phyloP scores from a whole-genome alignment of 2,113 vertebrate genomes.

The Halichoerus grypus region DNA sequence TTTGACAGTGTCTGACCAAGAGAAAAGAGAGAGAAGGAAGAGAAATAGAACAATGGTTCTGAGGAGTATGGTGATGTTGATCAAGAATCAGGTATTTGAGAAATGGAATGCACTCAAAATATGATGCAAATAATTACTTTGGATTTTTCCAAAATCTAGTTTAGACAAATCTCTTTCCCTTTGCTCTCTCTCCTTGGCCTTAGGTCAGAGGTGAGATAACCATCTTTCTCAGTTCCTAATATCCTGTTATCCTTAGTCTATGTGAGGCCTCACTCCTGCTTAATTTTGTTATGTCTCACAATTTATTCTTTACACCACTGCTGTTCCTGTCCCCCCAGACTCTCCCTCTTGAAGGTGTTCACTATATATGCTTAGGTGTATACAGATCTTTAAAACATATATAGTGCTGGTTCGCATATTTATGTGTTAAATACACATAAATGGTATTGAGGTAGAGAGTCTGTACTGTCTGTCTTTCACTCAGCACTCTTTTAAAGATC shows the following conservation, averaged over 20 bases:
- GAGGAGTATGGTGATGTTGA: background rate
- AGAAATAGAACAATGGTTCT: background rate
- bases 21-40: background rate
- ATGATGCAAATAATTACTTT: background rate
- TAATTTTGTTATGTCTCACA: background rate
- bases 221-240: background rate
- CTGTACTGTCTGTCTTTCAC: background rate
- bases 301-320: background rate
- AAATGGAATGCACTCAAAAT: slow-evolving; percentile 27
- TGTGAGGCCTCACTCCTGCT: background rate
- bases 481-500: background rate
- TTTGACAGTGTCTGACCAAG: background rate
- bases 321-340: background rate
- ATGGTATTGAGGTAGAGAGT: background rate
- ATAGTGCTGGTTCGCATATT: background rate
- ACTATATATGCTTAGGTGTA: background rate
- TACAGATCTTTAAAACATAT: background rate
- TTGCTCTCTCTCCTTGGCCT: background rate
- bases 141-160: background rate
- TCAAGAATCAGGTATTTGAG: background rate
- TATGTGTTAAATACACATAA: background rate
- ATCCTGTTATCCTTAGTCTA: background rate
- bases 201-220: background rate
- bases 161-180: background rate
- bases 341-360: background rate